These are phyloP conservation scores for Daubentonia madagascariensis DNA, from an alignment of 2,113 vertebrate species.

Conservation along the genomic window DNA sequence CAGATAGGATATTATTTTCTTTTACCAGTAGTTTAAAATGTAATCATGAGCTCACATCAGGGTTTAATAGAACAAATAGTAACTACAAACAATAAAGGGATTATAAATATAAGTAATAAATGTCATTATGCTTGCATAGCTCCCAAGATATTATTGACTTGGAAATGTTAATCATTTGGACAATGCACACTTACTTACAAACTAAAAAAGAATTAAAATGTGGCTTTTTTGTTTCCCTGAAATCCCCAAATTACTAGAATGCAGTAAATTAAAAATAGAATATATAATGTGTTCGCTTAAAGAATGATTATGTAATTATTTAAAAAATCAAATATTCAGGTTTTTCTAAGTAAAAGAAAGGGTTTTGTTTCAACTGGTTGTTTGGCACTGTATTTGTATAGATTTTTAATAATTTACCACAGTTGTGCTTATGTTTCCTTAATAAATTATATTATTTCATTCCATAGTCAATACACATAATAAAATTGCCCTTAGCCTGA, in stretches of 20 bases:
- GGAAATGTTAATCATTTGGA: not conserved
- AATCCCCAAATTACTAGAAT: not conserved
- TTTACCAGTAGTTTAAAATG: not conserved
- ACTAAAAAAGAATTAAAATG: not conserved
- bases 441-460: not conserved
- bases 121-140: not conserved
- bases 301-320: not conserved
- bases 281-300: not conserved
- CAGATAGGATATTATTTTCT: not conserved
- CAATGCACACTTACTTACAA: not conserved
- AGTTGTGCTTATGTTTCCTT: not conserved
- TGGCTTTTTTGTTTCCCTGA: not conserved
- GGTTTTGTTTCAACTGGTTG: not conserved
- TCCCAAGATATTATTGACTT: not conserved
- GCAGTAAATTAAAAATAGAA: not conserved
- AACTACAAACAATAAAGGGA: not conserved
- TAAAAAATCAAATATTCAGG: not conserved
- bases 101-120: conserved; percentile 1
- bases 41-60: not conserved
- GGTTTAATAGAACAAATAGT: not conserved
- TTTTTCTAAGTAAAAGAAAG: not conserved
- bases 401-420: not conserved
- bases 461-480: not conserved
- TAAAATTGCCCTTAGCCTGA: not conserved
- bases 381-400: not conserved